Evolutionary conservation across 2,888 invertebrate species (phyloP), one percentile per base, ranked within the genome.

Genomic region (Cyrtodaria siliqua): DNA sequence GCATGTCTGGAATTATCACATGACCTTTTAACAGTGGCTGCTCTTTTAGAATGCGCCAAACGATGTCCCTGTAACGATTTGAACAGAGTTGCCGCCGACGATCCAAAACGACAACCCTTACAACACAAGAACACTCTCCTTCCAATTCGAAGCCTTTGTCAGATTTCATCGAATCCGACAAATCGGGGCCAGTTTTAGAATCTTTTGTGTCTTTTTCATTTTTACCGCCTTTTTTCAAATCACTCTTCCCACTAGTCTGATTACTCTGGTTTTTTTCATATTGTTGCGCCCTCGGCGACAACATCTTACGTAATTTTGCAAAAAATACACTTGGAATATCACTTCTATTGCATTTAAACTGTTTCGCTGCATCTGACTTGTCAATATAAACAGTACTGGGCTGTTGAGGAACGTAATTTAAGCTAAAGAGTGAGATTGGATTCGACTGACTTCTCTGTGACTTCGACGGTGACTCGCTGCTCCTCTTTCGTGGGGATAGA

Each of bases 81-180:
- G 81, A 74, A 40, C 86, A 79, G 26, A 84, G 47, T 27, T 79
- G 77, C 8, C 83, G 78, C 52, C 86, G 76, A 40, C 82, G 74
- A 47, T 89, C 87, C 18, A 89, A 78, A 16, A 85, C 83, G n/a
- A 90, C 79, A 8, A 90, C 90, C 29, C 88, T 70, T 0, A 90
- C 88, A 63, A 87, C 68, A 62, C 84, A 85, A 27, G 70, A 64
- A 44, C 2, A 40, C 2, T 60, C 69, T 8, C 33, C 26, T 14
- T 63, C 50, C 20, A 16, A 20, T 16, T 6, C 16, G 6, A 18
- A 16, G 6, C n/a, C 6, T 6, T 16, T 6, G 20, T 44, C n/a
- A 20, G 44, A 44, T 44, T 44, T 20, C 33, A 33, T 33, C 6
- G 44, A 44, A 18, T 16, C 44, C 4, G 16, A 16, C 20, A 44